Evolutionary conservation across 2,888 invertebrate genomes (phyloP), one percentile per base, ranked within the genome.

Genomic region (Pteria penguin): DNA sequence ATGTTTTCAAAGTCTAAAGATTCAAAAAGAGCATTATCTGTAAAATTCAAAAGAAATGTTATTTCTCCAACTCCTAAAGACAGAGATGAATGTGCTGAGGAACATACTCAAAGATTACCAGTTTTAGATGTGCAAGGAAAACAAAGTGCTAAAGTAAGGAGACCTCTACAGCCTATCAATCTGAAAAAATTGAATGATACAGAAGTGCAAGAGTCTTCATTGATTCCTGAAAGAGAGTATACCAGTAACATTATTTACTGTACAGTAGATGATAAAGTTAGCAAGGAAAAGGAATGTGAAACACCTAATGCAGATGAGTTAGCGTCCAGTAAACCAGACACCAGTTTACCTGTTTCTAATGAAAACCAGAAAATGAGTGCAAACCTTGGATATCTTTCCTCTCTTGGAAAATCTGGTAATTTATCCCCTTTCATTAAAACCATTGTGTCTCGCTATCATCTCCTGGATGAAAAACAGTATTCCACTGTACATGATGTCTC

Each of bases 361-460:
- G 60, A n/a, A n/a, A 24, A 18, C 4, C 2, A 8, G 8, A 33
- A 60, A 36, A 29, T 18, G 36, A 33, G 24, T 26, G 27, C 22
- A 3, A 69, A 26, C 24, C 54, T 52, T 22, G 55, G 80, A 2
- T 83, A 84, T 72, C 70, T 86, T 45, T 75, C 79, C 4, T 72
- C 80, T 14, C 78, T 84, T n/a, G 81, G 81, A 29, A 70, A 73
- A 26, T 68, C 79, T 55, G 82, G 82, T 22, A 68, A 81, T 54
- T 76, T 85, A n/a, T 82, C 86, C 14, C 86, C 82, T 8, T 83
- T 80, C 63, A 83, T 85, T 11, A 79, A 72, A 58, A 74, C 80
- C n/a, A 82, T 85, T 71, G 83, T 82, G 22, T 66, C 78, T 5
- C 79, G 79, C 27, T 86, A 86, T 55, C 62, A 78, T 18, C 71